Percentiles rank a stretch among this genome's conserved stretches.
These are phyloP conservation scores for Torymus aiolomorphi DNA, from an alignment of 2,888 invertebrate genomes.

Conservation along the genomic window DNA sequence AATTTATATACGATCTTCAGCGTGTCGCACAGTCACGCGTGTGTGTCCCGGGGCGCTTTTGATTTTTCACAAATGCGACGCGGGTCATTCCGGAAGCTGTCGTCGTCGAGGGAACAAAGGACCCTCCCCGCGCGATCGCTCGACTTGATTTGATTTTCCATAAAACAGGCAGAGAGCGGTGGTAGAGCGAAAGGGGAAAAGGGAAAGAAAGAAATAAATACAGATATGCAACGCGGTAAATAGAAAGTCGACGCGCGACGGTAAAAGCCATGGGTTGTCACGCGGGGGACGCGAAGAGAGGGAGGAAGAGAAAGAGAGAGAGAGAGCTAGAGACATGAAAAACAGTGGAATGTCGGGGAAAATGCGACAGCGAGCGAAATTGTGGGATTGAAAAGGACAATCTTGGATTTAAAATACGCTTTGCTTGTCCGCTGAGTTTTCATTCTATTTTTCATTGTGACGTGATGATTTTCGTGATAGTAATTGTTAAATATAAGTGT, in stretches of 20 bases:
- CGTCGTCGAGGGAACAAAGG: slow-evolving; percentile 8
- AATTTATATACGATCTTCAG: too few species aligned
- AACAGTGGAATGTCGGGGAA: neutral
- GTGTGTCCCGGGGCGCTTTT: too few species aligned
- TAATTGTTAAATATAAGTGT: too few species aligned
- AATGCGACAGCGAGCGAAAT: neutral
- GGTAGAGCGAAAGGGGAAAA: neutral
- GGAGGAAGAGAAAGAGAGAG: neutral
- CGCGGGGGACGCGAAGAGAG: neutral
- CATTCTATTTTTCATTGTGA: too few species aligned
- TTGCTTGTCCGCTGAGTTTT: too few species aligned
- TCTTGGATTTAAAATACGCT: neutral
- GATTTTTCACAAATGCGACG: too few species aligned
- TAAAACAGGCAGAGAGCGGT: slow-evolving; percentile 5
- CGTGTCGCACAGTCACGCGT: too few species aligned
- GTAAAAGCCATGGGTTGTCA: slow-evolving; percentile 9
- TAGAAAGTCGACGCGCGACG: neutral
- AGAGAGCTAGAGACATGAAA: neutral
- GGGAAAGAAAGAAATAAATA: slow-evolving; percentile 1
- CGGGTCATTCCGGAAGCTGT: too few species aligned
- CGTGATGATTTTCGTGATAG: too few species aligned
- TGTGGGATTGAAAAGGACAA: neutral
- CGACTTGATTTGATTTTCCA: slow-evolving; percentile 33
- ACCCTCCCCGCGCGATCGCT: neutral
- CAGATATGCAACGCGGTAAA: neutral